Conservation (phyloP, 1,140 invertebrate genomes). For the Scylla paramamosain region DNA sequence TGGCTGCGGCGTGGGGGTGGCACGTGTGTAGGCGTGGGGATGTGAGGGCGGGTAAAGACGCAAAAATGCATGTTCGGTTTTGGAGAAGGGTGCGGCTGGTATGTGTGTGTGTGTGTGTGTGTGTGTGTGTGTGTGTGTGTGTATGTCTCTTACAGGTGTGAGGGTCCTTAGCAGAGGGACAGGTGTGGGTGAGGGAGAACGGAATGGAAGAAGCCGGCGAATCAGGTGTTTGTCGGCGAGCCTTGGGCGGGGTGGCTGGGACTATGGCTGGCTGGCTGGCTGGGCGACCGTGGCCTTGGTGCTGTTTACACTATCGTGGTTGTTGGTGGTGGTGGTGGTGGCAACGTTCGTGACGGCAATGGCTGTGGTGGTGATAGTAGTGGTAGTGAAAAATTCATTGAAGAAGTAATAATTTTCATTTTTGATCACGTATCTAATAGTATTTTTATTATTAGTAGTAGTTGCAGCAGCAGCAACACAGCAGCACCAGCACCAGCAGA, state of each 20-base stretch:
- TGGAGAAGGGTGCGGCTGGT: background rate
- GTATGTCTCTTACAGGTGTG: background rate
- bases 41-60: no score
- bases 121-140: slow-evolving; percentile 1
- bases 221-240: background rate
- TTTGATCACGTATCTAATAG: no score
- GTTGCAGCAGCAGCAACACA: no score
- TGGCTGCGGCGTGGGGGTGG: no score
- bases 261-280: background rate
- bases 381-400: no score
- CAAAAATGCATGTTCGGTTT: no score
- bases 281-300: background rate
- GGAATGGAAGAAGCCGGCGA: background rate
- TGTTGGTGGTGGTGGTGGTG: background rate
- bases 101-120: slow-evolving; percentile 19
- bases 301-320: slow-evolving; percentile 22
- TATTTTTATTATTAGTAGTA: no score
- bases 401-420: no score
- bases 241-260: background rate
- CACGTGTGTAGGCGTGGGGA: no score
- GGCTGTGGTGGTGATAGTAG: background rate
- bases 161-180: background rate
- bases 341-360: background rate
- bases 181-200: background rate
- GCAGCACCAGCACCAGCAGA: no score